Evolutionary conservation across 2,797 vertebrate species (phyloP).

Genomic region (Lithobates sylvaticus): DNA sequence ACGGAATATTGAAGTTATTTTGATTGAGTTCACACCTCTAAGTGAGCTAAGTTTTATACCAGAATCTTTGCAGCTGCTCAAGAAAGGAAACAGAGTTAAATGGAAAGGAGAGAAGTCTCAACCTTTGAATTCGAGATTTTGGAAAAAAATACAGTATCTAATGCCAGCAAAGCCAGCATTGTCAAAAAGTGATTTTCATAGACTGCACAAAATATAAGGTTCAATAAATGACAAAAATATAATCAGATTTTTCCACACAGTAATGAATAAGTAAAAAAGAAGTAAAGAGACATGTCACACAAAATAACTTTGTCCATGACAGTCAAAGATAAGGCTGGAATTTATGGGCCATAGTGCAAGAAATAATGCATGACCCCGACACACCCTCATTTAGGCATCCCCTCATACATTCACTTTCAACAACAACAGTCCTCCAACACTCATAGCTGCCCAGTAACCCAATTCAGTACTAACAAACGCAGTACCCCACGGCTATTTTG

Average conservation of each 20-base stretch:
- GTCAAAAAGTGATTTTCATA: neutral
- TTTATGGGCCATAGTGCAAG: no score
- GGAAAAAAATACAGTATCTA: conserved; percentile 86
- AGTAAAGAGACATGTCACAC: no score
- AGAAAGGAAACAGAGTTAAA: conserved; percentile 77
- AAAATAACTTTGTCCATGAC: no score
- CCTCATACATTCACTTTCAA: no score
- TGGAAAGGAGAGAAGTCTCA: conserved; percentile 80
- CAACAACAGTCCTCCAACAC: no score
- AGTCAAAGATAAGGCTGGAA: no score
- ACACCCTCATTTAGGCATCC: no score
- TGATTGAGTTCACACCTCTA: conserved; percentile 79
- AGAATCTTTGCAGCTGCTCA: conserved; percentile 81
- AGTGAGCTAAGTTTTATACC: conserved; percentile 71
- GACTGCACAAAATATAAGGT: neutral
- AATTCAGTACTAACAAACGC: no score
- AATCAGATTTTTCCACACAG: neutral
- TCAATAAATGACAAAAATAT: neutral
- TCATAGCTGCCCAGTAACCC: no score
- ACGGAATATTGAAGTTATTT: conserved; percentile 82
- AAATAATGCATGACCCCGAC: no score
- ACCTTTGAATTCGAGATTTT: conserved; percentile 81
- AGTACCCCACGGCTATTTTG: no score
- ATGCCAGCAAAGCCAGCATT: conserved; percentile 79
- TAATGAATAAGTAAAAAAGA: neutral